phyloP scores from a whole-genome alignment of 2,888 invertebrate species.

The Dinocampus coccinellae region DNA sequence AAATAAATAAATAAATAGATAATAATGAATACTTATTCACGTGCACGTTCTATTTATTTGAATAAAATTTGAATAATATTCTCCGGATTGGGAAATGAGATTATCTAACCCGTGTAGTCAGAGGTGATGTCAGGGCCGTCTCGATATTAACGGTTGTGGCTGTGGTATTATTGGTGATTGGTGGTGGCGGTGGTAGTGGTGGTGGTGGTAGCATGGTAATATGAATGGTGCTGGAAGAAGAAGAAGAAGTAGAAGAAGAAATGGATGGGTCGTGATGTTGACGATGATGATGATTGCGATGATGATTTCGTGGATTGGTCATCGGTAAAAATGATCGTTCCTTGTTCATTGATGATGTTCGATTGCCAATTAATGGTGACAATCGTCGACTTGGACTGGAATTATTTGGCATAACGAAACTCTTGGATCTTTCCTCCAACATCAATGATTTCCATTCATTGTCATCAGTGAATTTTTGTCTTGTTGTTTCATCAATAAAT shows the following conservation, averaged over 20 bases:
- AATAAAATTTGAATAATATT: conserved; percentile 17
- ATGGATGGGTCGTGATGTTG: conserved; percentile 48
- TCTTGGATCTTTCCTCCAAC: conserved; percentile 61
- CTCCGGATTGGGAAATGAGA: conserved; percentile 32
- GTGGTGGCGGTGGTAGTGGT: conserved; percentile 56
- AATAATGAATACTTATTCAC: conserved; percentile 13
- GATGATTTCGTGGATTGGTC: conserved; percentile 48
- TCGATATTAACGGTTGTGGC: conserved; percentile 40
- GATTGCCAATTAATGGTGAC: conserved; percentile 47
- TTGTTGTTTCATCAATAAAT: conserved; percentile 39
- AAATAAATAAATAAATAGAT: neutral
- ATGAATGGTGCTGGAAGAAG: conserved; percentile 67
- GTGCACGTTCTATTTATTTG: conserved; percentile 33
- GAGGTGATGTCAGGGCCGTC: conserved; percentile 46
- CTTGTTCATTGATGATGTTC: conserved; percentile 47
- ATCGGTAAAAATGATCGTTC: conserved; percentile 47
- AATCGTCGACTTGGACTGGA: conserved; percentile 37
- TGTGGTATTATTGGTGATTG: conserved; percentile 46
- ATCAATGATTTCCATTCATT: conserved; percentile 53
- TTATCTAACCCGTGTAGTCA: conserved; percentile 62
- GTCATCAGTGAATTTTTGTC: conserved; percentile 7
- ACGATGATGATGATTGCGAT: conserved; percentile 49
- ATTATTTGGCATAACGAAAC: conserved; percentile 60
- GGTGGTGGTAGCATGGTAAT: conserved; percentile 60
- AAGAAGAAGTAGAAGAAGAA: conserved; percentile 64